Conservation (phyloP, 2,888 invertebrate genomes). For the Acleris holmiana region DNA sequence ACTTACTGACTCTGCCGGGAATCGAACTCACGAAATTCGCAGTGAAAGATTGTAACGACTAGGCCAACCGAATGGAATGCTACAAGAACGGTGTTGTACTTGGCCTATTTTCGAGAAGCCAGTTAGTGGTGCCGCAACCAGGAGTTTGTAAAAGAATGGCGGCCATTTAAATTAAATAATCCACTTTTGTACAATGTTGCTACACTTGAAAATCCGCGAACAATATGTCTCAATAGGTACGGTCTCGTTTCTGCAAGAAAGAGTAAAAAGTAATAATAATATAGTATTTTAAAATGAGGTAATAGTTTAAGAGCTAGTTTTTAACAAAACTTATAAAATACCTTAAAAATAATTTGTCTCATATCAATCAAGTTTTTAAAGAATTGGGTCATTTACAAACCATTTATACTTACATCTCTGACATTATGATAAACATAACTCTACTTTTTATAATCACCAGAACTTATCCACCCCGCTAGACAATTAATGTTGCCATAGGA, state of each 20-base stretch:
- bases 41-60: no score
- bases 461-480: no score
- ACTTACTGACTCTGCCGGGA: no score
- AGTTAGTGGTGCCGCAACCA: constrained; percentile 2
- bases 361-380: no score
- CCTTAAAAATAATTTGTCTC: no score
- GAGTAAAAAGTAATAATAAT: background rate
- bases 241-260: constrained; percentile 18
- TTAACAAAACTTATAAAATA: background rate
- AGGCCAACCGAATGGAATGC: no score
- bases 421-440: no score
- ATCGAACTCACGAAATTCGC: no score
- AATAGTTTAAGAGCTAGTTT: background rate
- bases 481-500: constrained; percentile 1
- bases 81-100: background rate
- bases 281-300: background rate
- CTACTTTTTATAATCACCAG: no score
- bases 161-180: constrained; percentile 23
- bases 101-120: background rate
- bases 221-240: constrained; percentile 1
- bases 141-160: constrained; percentile 1
- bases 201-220: background rate
- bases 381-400: no score
- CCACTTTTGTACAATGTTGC: constrained; percentile 13
- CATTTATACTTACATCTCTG: no score